These are phyloP conservation scores for Carettochelys insculpta DNA, from an alignment of 2,113 vertebrate species.

Conservation along the genomic window DNA sequence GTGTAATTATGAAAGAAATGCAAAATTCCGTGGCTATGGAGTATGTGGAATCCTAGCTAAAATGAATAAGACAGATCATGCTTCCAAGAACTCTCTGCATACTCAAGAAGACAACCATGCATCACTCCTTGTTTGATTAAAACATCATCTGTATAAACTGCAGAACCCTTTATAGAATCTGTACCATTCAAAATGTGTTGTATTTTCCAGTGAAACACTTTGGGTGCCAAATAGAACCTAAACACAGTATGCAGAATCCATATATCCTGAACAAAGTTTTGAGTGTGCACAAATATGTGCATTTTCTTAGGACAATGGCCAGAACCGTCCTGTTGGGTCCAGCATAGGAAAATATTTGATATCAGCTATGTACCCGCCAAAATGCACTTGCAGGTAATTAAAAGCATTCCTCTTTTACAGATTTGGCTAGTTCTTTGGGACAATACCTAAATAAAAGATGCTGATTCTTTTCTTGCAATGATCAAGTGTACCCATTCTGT, in stretches of 20 bases:
- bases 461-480: not conserved
- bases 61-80: not conserved
- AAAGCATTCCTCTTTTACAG: not conserved
- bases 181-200: not conserved
- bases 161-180: no score
- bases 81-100: not conserved
- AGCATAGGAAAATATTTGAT: slow-evolving; percentile 55
- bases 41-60: not conserved
- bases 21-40: not conserved
- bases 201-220: not conserved
- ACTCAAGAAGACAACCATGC: not conserved
- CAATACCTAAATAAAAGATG: not conserved
- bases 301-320: slow-evolving; percentile 59
- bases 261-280: not conserved
- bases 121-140: not conserved
- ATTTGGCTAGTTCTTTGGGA: not conserved
- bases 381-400: not conserved
- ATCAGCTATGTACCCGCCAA: not conserved
- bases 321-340: slow-evolving; percentile 45
- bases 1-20: not conserved
- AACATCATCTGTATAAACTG: no score
- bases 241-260: not conserved
- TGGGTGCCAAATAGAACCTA: not conserved
- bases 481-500: not conserved
- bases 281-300: slow-evolving; percentile 19